phyloP scores from a whole-genome alignment of 1,140 invertebrate genomes.

The Papilio aristodemus region DNA sequence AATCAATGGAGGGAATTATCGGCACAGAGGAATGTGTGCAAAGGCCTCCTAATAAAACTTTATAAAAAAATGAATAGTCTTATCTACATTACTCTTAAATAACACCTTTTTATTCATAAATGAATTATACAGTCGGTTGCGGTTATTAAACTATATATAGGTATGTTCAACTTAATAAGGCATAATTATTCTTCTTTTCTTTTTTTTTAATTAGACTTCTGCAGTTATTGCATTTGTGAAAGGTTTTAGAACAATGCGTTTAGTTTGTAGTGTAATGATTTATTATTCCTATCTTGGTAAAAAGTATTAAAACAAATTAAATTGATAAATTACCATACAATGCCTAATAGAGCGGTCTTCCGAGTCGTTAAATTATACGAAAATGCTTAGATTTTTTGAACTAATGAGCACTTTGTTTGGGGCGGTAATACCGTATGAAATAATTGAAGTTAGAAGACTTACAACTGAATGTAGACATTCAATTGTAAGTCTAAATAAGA shows the following conservation, averaged over 20 bases:
- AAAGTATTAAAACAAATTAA: conserved; percentile 11
- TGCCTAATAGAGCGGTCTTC: conserved; percentile 20
- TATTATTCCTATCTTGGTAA: conserved; percentile 6
- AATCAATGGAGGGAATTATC: conserved; percentile 81
- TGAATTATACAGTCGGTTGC: not conserved
- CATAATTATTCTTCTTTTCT: not conserved
- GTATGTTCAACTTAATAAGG: conserved; percentile 12
- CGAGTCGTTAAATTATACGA: not conserved
- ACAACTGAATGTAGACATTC: not conserved
- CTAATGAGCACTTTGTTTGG: conserved; percentile 10
- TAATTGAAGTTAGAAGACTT: no score
- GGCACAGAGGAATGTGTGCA: conserved; percentile 52
- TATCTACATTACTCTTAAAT: conserved; percentile 4
- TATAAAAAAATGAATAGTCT: conserved; percentile 22
- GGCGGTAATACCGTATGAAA: not conserved
- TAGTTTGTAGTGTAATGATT: not conserved
- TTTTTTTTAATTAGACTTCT: conserved; percentile 5
- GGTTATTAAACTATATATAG: conserved; percentile 19
- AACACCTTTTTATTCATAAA: conserved; percentile 20
- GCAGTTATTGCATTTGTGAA: not conserved
- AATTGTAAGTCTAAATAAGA: no score
- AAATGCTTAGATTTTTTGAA: conserved; percentile 7
- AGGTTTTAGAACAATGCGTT: conserved; percentile 11
- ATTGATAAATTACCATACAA: conserved; percentile 17
- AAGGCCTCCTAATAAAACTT: conserved; percentile 31